Evolutionary conservation across 2,888 invertebrate genomes (phyloP), one percentile per base, ranked within the genome.

Genomic region (Lampropteryx suffumata): DNA sequence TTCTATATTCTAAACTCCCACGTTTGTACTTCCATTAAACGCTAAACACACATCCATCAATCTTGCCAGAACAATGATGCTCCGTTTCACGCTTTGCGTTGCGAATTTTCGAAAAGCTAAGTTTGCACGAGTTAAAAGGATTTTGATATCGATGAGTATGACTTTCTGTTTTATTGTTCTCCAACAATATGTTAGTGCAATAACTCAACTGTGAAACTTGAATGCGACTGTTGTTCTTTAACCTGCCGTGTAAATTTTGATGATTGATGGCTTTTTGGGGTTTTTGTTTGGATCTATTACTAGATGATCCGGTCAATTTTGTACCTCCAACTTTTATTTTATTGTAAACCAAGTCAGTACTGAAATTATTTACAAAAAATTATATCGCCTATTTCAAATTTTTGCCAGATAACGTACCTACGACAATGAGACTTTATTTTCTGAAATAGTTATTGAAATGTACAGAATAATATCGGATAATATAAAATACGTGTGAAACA

Each of bases 1-100:
- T 73, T 76, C 86, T 70, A 85, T 81, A 84, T 84, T 73, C 69
- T 50, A 63, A 71, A 81, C 75, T 86, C 83, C 79, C 84, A 84
- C 81, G 79, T 71, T 67, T 67, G 63, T 62, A 56, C 68, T 70
- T 63, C 64, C 66, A 72, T 69, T 76, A 76, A 69, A 65, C 69
- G 62, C 71, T 70, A 69, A 59, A 72, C 63, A 69, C 55, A 59
- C 62, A 63, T 62, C 73, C 75, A 84, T 84, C 79, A 80, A 82
- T 82, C 81, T 79, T 64, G 57, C 57, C 59, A 64, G 72, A 79
- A 82, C 83, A 84, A 83, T 82, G 65, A 55, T 50, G 59, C 61
- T 71, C 66, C 70, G 62, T 69, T 75, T 72, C 66, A 66, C 67
- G 62, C 59, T 65, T 47, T 57, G 65, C 65, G 63, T 68, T 65